phyloP scores from a whole-genome alignment of 2,888 invertebrate species.

The Luffia ferchaultella region DNA sequence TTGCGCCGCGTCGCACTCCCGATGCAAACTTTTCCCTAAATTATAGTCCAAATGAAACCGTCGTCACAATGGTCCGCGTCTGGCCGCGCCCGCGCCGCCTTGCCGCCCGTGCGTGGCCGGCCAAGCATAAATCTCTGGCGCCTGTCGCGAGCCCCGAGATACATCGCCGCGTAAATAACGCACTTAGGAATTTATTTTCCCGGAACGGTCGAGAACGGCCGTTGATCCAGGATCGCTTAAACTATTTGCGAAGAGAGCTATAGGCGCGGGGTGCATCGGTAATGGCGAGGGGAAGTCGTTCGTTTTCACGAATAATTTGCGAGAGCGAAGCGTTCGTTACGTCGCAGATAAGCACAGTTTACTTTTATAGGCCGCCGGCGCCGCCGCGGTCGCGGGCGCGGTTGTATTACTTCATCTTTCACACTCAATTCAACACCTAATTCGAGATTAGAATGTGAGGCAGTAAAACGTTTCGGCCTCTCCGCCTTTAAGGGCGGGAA shows the following conservation, averaged over 20 bases:
- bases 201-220: neutral
- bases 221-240: constrained; percentile 32
- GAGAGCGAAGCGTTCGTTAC: neutral
- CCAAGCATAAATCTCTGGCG: neutral
- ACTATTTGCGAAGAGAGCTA: constrained; percentile 23
- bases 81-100: neutral
- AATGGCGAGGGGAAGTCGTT: constrained; percentile 13
- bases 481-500: neutral
- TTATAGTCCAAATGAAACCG: neutral
- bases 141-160: constrained; percentile 15
- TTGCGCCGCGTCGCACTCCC: neutral
- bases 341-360: neutral
- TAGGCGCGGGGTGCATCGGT: constrained; percentile 26
- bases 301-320: constrained; percentile 5
- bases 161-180: constrained; percentile 44
- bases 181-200: constrained; percentile 38
- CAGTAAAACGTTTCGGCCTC: neutral
- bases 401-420: neutral
- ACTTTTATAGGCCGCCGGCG: neutral
- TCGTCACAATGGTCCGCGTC: neutral
- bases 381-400: neutral
- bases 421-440: neutral
- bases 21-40: too few species aligned
- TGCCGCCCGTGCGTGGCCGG: too few species aligned
- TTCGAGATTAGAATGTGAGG: neutral